Conservation (phyloP, 2,888 invertebrate species). For the Uropetala carovei region DNA sequence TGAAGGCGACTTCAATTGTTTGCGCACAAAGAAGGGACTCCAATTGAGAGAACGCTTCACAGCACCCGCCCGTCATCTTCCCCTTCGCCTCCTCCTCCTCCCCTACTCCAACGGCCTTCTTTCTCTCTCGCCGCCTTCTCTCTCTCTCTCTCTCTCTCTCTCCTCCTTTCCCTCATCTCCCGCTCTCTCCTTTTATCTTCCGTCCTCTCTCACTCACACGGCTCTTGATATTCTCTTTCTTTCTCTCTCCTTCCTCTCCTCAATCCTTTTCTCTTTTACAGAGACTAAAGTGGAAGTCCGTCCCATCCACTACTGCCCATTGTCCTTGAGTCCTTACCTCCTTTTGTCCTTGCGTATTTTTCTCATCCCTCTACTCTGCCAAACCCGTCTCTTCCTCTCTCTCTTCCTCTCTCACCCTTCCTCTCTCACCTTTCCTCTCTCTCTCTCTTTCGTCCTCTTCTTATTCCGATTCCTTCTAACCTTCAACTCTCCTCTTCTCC, state of each 20-base stretch:
- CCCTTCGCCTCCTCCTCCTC: neutral
- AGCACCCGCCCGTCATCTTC: constrained; percentile 6
- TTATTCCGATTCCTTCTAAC: neutral
- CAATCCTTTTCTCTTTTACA: neutral
- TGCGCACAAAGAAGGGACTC: constrained; percentile 41
- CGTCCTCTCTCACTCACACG: neutral
- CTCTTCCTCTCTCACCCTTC: neutral
- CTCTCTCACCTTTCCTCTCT: neutral
- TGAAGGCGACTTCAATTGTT: constrained; percentile 50
- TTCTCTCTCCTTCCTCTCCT: neutral
- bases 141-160: neutral
- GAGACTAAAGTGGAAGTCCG: constrained; percentile 33
- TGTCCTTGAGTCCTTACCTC: constrained; percentile 13
- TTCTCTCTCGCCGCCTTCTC: neutral
- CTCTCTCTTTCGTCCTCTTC: too few relatives aligned
- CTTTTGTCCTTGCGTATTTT: constrained; percentile 13
- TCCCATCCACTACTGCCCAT: constrained; percentile 23
- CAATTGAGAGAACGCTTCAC: constrained; percentile 23
- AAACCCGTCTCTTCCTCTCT: neutral
- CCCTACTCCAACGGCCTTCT: neutral
- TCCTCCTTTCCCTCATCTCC: neutral
- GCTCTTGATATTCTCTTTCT: constrained; percentile 12
- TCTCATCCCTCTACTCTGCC: neutral
- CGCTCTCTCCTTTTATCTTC: neutral
- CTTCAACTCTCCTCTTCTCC: neutral